Conservation (phyloP, 2,888 invertebrate species). For the Drepanosiphum platanoidis region DNA sequence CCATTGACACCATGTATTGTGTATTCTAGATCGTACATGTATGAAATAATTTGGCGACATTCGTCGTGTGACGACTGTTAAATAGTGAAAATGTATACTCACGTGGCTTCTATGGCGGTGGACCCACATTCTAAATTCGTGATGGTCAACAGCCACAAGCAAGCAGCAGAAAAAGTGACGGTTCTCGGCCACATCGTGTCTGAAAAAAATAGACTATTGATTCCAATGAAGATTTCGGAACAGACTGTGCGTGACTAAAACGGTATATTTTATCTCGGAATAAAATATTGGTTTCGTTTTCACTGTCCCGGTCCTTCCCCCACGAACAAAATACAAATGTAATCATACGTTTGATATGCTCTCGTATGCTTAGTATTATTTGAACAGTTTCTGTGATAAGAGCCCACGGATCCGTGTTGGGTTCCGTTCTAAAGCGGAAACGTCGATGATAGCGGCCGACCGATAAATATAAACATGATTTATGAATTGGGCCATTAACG, state of each 20-base stretch:
- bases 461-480: neutral
- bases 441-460: conserved; percentile 5
- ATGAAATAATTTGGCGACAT: too few species aligned
- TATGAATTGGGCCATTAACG: neutral
- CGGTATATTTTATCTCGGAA: conserved; percentile 25
- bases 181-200: conserved; percentile 25
- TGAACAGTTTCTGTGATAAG: conserved; percentile 36
- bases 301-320: neutral
- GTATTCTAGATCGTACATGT: too few species aligned
- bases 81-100: conserved; percentile 9
- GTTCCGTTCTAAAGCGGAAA: conserved; percentile 50
- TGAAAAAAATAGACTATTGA: neutral
- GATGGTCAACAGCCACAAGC: conserved; percentile 36
- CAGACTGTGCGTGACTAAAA: conserved; percentile 32
- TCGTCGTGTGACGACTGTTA: neutral
- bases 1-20: too few species aligned
- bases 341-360: neutral
- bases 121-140: neutral
- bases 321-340: neutral
- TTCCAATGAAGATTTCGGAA: neutral
- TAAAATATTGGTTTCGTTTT: neutral
- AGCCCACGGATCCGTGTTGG: conserved; percentile 18
- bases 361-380: neutral
- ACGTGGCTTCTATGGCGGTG: conserved; percentile 35
- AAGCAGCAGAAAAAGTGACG: neutral